These are phyloP conservation scores for Peromyscus melanophrys DNA, from an alignment of 2,797 vertebrate genomes.

Conservation along the genomic window DNA sequence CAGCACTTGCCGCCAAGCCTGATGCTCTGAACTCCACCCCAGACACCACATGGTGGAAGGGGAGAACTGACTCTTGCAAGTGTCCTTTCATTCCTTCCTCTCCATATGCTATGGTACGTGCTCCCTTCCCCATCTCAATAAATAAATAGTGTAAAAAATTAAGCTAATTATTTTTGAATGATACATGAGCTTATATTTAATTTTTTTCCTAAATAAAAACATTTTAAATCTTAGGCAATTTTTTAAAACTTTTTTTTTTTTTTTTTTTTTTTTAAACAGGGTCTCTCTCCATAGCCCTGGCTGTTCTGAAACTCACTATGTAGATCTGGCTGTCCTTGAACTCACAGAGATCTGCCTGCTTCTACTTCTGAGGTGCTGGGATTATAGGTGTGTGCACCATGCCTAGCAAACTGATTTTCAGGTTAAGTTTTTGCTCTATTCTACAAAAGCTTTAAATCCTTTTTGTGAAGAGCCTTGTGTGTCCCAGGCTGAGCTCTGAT, in stretches of 20 bases:
- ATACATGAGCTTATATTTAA: neutral
- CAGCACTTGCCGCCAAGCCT: neutral
- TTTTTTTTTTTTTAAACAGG: neutral
- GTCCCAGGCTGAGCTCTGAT: neutral
- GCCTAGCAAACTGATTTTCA: neutral
- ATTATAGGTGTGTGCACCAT: neutral
- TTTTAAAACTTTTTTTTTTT: neutral
- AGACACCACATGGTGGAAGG: no score
- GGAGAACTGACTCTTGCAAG: neutral
- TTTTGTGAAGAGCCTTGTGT: neutral
- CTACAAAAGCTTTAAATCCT: neutral
- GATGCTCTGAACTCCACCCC: neutral
- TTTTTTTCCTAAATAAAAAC: slow-evolving; percentile 21
- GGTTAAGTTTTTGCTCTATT: neutral
- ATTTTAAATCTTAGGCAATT: neutral
- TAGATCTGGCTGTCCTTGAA: neutral
- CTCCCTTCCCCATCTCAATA: neutral
- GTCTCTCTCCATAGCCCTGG: neutral
- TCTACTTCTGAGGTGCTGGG: neutral
- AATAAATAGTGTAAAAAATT: neutral
- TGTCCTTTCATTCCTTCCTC: no score
- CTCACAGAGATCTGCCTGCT: neutral
- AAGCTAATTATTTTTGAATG: neutral
- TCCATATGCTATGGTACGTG: neutral
- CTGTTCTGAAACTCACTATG: neutral